Evolutionary conservation across 2,888 invertebrate genomes (phyloP).

Genomic region (Hecatera dysodea): DNA sequence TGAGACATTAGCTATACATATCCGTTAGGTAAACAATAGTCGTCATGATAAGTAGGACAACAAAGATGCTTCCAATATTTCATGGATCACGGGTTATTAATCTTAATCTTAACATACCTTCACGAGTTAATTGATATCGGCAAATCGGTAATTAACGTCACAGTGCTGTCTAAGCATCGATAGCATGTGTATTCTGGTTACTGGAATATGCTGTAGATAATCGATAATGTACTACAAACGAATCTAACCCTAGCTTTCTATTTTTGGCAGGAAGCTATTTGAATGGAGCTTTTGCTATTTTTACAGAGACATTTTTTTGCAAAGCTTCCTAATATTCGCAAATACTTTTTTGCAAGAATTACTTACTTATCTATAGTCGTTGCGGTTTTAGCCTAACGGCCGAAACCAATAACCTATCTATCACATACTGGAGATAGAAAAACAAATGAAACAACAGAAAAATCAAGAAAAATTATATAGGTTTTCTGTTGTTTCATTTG

Average conservation of each 20-base stretch:
- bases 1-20: constrained; percentile 23
- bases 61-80: constrained; percentile 65
- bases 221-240: constrained; percentile 75
- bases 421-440: no score
- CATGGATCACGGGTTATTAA: constrained; percentile 67
- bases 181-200: constrained; percentile 73
- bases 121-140: constrained; percentile 72
- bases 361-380: not conserved
- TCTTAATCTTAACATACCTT: constrained; percentile 70
- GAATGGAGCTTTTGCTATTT: constrained; percentile 17
- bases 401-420: no score
- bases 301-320: not conserved
- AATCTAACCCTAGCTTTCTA: constrained; percentile 75
- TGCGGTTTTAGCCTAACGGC: not conserved
- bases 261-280: constrained; percentile 55
- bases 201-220: constrained; percentile 77
- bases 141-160: constrained; percentile 74
- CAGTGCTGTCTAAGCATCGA: constrained; percentile 72
- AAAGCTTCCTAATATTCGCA: constrained; percentile 9
- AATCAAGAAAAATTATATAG: no score
- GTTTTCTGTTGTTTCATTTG: no score
- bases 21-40: constrained; percentile 49
- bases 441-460: no score
- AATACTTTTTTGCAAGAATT: constrained; percentile 4
- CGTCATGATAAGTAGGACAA: constrained; percentile 62